A percentile compares a stretch with the other conserved stretches of the same genome.
These are phyloP conservation scores for Trachelus iudaicus DNA, from an alignment of 2,888 invertebrate species.

Conservation along the genomic window DNA sequence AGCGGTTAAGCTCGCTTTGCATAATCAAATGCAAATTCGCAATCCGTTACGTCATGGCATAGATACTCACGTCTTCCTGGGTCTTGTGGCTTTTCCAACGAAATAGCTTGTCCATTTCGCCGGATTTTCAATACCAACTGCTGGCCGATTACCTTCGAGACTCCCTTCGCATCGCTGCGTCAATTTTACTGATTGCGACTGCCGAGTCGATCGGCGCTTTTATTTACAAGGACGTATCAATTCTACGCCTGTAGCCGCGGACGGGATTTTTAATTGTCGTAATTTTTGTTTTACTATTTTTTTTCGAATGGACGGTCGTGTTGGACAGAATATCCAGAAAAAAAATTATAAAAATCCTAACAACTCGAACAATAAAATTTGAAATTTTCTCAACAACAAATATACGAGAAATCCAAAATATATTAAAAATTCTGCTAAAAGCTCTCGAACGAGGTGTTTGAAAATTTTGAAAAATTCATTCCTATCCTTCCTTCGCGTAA, in stretches of 20 bases:
- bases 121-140: constrained; percentile 10
- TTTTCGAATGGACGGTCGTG: too few species aligned
- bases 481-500: too few species aligned
- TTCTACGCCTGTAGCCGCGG: not conserved
- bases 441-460: not conserved
- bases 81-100: constrained; percentile 61
- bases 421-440: not conserved
- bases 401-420: too few species aligned
- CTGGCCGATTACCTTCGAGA: constrained; percentile 8
- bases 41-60: not conserved
- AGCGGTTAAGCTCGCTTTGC: constrained; percentile 31
- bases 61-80: constrained; percentile 56
- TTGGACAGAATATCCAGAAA: too few species aligned
- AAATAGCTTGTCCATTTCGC: constrained; percentile 56
- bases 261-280: too few species aligned
- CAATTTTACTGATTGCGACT: not conserved
- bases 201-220: not conserved
- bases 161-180: not conserved
- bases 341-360: too few species aligned
- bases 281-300: too few species aligned
- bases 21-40: constrained; percentile 40
- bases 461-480: not conserved
- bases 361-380: not conserved
- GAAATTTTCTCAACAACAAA: not conserved
- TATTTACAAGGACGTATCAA: not conserved